These are phyloP conservation scores for Eupristina koningsbergeri DNA, from an alignment of 1,140 invertebrate genomes.

Conservation along the genomic window DNA sequence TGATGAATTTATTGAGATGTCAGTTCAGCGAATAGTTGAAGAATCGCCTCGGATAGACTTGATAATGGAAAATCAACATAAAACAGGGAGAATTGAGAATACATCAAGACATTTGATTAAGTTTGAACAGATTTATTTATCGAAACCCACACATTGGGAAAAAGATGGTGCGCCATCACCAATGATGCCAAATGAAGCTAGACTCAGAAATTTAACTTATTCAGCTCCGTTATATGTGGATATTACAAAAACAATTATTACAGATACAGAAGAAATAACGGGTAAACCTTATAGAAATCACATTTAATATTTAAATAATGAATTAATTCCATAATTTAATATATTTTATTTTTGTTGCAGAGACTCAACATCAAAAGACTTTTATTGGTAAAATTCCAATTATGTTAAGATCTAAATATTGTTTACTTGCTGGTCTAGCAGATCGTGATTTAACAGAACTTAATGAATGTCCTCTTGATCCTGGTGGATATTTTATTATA, in stretches of 20 bases:
- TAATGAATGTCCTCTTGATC: constrained; percentile 98
- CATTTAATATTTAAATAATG: background rate
- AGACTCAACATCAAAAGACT: constrained; percentile 83
- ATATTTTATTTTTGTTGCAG: constrained; percentile 24
- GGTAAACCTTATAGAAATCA: constrained; percentile 61
- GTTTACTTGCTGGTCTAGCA: constrained; percentile 89
- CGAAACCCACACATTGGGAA: constrained; percentile 99
- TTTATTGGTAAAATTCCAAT: constrained; percentile 99
- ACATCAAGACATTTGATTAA: constrained; percentile 92
- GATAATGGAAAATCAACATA: constrained; percentile 96
- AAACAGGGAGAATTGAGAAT: constrained; percentile 89
- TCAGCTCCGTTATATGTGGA: constrained; percentile 98
- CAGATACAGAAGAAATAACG: constrained; percentile 75
- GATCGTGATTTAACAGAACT: constrained; percentile 98
- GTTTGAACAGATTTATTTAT: constrained; percentile 99
- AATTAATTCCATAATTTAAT: background rate
- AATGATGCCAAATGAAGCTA: constrained; percentile 99
- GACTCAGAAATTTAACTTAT: constrained; percentile 90
- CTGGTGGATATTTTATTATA: constrained; percentile 96
- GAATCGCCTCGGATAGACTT: constrained; percentile 97
- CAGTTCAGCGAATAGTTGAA: constrained; percentile 97
- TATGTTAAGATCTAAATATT: constrained; percentile 97
- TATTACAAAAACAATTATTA: constrained; percentile 90
- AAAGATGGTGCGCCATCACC: constrained; percentile 97
- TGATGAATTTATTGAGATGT: constrained; percentile 99